Conservation (phyloP, 2,797 vertebrate species). For the Sebastes glaucus region DNA sequence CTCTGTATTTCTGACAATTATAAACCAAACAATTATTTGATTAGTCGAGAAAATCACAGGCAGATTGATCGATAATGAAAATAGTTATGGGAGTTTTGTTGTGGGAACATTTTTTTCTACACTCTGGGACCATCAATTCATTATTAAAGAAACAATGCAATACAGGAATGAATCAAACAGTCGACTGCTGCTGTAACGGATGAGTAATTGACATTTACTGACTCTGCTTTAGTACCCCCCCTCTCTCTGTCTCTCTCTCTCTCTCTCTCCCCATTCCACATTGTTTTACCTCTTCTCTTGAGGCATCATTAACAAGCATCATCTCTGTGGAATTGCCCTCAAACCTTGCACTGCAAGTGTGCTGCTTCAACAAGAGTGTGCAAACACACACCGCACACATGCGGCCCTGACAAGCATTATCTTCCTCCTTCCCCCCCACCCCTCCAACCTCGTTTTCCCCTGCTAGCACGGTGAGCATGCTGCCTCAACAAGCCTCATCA, state of each 20-base stretch:
- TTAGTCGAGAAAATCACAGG: neutral
- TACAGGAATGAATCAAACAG: neutral
- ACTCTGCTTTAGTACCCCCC: neutral
- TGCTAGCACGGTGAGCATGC: constrained; percentile 49
- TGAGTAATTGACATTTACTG: neutral
- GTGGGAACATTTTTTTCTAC: neutral
- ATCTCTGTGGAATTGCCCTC: constrained; percentile 46
- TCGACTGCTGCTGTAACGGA: too few relatives aligned
- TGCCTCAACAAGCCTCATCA: constrained; percentile 59
- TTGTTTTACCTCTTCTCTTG: constrained; percentile 36
- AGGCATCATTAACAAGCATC: constrained; percentile 42
- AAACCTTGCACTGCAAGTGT: constrained; percentile 42
- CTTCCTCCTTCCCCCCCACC: neutral
- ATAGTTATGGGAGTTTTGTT: neutral
- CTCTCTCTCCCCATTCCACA: neutral
- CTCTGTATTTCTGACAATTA: neutral
- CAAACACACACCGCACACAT: constrained; percentile 18
- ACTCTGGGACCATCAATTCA: neutral
- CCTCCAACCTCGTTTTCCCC: constrained; percentile 2
- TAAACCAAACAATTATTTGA: neutral
- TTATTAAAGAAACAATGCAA: neutral
- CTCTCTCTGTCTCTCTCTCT: too few relatives aligned
- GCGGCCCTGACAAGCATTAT: constrained; percentile 45
- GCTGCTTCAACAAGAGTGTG: constrained; percentile 41
- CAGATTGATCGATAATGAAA: neutral